Evolutionary conservation across 1,140 invertebrate genomes (phyloP).

Genomic region (Scaptomyza montana): DNA sequence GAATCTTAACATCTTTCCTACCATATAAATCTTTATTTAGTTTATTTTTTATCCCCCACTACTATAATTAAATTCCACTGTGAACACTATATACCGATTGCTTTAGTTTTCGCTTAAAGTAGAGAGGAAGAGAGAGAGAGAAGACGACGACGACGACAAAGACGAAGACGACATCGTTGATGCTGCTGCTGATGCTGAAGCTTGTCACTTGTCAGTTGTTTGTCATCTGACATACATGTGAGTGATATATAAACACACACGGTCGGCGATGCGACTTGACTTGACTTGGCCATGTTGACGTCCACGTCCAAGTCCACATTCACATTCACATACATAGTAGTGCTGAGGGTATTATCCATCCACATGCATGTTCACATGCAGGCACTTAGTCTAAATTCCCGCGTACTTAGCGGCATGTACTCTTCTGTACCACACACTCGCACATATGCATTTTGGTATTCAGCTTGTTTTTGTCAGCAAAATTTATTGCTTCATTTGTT

Average conservation of each 20-base stretch:
- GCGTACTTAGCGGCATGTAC: constrained; percentile 75
- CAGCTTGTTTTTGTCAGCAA: constrained; percentile 77
- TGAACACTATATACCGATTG: constrained; percentile 11
- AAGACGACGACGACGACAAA: constrained; percentile 13
- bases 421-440: constrained; percentile 43
- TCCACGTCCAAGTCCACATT: constrained; percentile 48
- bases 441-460: constrained; percentile 50
- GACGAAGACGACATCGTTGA: constrained; percentile 18
- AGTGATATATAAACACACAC: constrained; percentile 82
- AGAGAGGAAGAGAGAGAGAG: not conserved
- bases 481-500: constrained; percentile 82
- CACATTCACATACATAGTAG: constrained; percentile 41
- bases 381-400: constrained; percentile 77
- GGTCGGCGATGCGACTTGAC: constrained; percentile 40
- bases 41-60: no score
- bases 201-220: constrained; percentile 82
- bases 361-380: constrained; percentile 49
- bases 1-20: no score
- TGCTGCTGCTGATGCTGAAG: constrained; percentile 64
- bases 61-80: constrained; percentile 29
- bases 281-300: constrained; percentile 52
- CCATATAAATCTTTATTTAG: no score
- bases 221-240: constrained; percentile 81
- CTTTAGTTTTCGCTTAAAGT: not conserved
- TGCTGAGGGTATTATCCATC: constrained; percentile 50